Conservation (phyloP, 2,888 invertebrate genomes). For the Caenorhabditis angaria region DNA sequence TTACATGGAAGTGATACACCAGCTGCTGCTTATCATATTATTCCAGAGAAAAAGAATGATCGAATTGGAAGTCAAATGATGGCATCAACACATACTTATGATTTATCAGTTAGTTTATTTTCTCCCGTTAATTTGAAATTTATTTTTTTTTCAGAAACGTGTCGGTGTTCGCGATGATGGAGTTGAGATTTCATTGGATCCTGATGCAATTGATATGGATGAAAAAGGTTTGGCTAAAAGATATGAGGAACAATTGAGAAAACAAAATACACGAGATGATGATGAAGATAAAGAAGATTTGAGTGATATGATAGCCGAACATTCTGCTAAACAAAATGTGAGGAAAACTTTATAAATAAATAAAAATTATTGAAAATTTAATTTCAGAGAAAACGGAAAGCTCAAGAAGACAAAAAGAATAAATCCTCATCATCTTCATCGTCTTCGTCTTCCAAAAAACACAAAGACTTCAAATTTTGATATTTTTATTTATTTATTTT, state of each 20-base stretch:
- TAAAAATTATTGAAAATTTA: constrained; percentile 7
- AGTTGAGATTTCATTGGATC: constrained; percentile 94
- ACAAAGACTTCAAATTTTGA: constrained; percentile 72
- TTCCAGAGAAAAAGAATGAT: constrained; percentile 92
- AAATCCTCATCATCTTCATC: constrained; percentile 26
- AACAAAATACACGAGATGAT: constrained; percentile 78
- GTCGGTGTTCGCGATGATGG: constrained; percentile 69
- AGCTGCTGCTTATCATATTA: constrained; percentile 86
- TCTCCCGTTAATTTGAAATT: not conserved
- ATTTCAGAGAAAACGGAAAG: constrained; percentile 70
- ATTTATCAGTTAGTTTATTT: constrained; percentile 79
- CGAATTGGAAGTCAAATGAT: constrained; percentile 82
- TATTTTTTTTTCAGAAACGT: constrained; percentile 52
- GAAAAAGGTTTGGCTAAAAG: constrained; percentile 85
- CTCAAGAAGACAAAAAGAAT: constrained; percentile 69
- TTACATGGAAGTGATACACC: constrained; percentile 66
- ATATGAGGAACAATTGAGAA: constrained; percentile 93
- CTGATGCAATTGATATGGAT: constrained; percentile 77
- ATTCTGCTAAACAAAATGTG: constrained; percentile 93
- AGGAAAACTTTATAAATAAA: constrained; percentile 15
- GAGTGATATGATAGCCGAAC: constrained; percentile 97
- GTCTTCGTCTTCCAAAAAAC: constrained; percentile 60
- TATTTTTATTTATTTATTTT: not conserved
- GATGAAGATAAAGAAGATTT: constrained; percentile 84
- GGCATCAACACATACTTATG: constrained; percentile 96